Conservation (phyloP, 2,797 vertebrate genomes). For the Simalia tracyae region DNA sequence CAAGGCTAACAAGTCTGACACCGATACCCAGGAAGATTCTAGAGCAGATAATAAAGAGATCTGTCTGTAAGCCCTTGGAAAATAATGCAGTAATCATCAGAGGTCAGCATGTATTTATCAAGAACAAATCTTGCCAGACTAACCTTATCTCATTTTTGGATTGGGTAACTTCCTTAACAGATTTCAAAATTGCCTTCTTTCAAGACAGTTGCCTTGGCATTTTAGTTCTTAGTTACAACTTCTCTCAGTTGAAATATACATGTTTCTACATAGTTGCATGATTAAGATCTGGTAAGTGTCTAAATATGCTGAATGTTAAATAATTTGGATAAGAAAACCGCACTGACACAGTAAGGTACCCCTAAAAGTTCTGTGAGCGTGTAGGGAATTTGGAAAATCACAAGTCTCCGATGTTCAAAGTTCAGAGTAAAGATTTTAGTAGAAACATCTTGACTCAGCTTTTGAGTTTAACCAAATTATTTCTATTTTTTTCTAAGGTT, state of each 20-base stretch:
- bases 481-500: neutral
- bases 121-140: neutral
- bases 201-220: neutral
- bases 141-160: neutral
- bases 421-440: too few relatives aligned
- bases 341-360: neutral
- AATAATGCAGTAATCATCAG: neutral
- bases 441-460: too few relatives aligned
- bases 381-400: neutral
- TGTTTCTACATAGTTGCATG: neutral
- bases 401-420: neutral
- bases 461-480: too few relatives aligned
- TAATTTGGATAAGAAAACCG: neutral
- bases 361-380: neutral
- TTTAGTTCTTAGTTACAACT: neutral
- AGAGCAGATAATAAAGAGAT: neutral
- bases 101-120: neutral
- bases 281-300: neutral
- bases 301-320: neutral
- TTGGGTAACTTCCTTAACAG: neutral
- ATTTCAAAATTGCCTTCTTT: neutral
- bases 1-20: neutral
- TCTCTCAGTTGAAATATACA: neutral
- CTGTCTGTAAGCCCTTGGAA: neutral
- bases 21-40: too few relatives aligned